phyloP scores from a whole-genome alignment of 2,888 invertebrate species.

The Abrostola triplasia region DNA sequence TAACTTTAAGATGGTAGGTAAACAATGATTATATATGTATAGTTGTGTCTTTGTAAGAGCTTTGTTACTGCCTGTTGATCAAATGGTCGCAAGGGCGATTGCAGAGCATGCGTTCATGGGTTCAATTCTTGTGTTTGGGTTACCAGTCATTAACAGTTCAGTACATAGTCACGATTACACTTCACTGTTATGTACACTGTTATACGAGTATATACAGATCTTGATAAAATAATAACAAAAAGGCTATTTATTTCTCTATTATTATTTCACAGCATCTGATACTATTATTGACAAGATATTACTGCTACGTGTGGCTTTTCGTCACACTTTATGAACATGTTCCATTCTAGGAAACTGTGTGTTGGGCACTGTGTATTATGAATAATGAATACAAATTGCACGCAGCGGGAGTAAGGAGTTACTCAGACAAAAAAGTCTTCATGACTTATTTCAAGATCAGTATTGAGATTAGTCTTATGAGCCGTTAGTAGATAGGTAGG shows the following conservation, averaged over 20 bases:
- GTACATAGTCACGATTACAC: no score
- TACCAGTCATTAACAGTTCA: no score
- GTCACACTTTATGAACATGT: conserved; percentile 1
- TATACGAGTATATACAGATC: no score
- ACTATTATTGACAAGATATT: not conserved
- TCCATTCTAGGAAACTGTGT: conserved; percentile 4
- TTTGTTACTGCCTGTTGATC: conserved; percentile 7
- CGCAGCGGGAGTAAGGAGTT: not conserved
- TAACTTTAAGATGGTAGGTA: conserved; percentile 52
- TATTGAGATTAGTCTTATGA: not conserved
- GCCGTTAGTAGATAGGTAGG: no score
- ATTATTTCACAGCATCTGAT: not conserved
- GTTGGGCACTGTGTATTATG: conserved; percentile 4
- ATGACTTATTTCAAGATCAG: not conserved
- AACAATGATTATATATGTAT: conserved; percentile 19
- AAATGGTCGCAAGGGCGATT: not conserved
- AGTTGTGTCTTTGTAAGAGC: conserved; percentile 2
- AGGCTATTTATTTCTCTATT: no score
- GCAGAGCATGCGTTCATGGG: no score
- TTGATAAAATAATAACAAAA: no score
- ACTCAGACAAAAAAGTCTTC: conserved; percentile 2
- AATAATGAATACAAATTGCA: conserved; percentile 1
- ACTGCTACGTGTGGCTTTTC: not conserved
- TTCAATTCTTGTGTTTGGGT: no score
- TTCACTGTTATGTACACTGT: no score